Conservation (phyloP, 2,113 vertebrate genomes). For the Psephotus haematonotus region DNA sequence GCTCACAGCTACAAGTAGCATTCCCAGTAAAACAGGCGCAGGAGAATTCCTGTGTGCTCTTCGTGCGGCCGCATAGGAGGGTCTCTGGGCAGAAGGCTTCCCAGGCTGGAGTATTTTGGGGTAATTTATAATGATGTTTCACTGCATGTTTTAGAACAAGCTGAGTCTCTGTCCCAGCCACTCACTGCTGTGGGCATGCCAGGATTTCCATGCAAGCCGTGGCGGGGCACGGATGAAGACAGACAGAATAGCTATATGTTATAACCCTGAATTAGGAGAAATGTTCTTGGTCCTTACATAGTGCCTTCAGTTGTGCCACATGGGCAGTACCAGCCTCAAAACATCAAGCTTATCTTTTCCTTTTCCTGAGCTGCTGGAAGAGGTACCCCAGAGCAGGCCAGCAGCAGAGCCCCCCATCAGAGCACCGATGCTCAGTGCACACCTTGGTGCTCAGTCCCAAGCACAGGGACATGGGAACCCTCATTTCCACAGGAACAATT, state of each 20-base stretch:
- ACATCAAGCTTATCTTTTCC: background rate
- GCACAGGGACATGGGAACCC: background rate
- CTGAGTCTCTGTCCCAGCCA: background rate
- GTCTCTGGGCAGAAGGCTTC: background rate
- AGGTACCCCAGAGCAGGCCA: background rate
- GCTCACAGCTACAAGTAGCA: background rate
- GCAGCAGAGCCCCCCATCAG: background rate
- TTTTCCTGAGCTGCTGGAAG: background rate
- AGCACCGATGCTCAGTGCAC: fast-evolving
- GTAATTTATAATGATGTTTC: background rate
- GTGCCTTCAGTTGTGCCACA: background rate
- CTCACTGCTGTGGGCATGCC: fast-evolving
- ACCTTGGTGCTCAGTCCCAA: background rate
- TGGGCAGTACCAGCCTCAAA: background rate
- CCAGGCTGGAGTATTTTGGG: background rate
- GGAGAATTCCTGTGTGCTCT: background rate
- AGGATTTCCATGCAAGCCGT: background rate
- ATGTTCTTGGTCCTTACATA: background rate
- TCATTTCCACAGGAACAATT: background rate
- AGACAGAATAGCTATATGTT: background rate
- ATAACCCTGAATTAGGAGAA: background rate
- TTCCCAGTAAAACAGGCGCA: background rate
- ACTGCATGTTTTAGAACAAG: background rate
- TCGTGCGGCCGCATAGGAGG: fast-evolving
- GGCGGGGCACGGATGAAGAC: background rate